These are phyloP conservation scores for Chiridota heheva DNA, from an alignment of 35 echinoderm and acorn worm species.

Conservation along the genomic window DNA sequence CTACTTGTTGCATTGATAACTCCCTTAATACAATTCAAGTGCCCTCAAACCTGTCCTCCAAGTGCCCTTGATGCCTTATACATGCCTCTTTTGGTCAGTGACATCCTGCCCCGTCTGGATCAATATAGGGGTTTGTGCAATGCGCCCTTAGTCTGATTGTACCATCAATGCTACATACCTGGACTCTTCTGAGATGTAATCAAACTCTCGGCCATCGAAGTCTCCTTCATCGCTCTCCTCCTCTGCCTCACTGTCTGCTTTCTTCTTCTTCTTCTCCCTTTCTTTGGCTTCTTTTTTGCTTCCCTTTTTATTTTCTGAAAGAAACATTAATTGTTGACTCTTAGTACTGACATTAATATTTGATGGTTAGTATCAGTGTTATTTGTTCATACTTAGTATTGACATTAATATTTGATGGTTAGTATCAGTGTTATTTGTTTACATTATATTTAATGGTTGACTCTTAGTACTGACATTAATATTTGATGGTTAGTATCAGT, in stretches of 20 bases:
- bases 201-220: constrained; percentile 91
- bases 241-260: constrained; percentile 63
- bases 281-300: constrained; percentile 41
- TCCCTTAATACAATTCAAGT: no score
- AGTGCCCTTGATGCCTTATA: no score
- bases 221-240: constrained; percentile 97
- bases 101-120: neutral
- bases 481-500: no score
- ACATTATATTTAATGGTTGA: no score
- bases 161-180: constrained; percentile 73
- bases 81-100: neutral
- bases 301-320: constrained; percentile 38
- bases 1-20: no score
- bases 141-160: no score
- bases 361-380: no score
- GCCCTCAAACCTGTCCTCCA: no score
- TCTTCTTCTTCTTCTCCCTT: constrained; percentile 82
- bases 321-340: neutral
- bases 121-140: no score
- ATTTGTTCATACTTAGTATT: no score
- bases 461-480: no score
- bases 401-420: no score
- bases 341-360: constrained; percentile 20
- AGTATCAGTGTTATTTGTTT: neutral
- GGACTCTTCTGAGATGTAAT: constrained; percentile 90